A percentile compares a stretch with the other conserved stretches of the same genome.
These are phyloP conservation scores for Esperia sulphurella DNA, from an alignment of 2,888 invertebrate genomes.

Conservation along the genomic window DNA sequence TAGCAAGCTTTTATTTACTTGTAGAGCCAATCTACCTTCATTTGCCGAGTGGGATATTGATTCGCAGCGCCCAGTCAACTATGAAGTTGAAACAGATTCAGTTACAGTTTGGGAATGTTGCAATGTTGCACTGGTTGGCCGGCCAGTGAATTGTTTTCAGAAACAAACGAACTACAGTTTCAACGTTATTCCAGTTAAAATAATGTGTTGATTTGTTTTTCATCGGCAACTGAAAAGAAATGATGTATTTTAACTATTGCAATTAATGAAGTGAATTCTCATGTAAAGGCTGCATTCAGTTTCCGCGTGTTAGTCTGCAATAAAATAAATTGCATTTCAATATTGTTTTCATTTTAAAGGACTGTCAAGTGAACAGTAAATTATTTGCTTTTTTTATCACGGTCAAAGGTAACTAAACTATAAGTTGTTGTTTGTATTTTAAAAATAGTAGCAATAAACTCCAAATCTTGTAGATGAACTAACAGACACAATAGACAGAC, in stretches of 20 bases:
- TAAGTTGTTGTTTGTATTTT: too few species aligned
- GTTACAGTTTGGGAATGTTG: constrained; percentile 46
- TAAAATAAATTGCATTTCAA: too few species aligned
- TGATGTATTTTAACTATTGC: background rate
- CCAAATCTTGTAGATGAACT: too few species aligned
- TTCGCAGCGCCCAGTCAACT: constrained; percentile 44
- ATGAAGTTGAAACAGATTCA: constrained; percentile 58
- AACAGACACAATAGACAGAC: too few species aligned
- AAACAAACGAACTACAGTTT: constrained; percentile 47
- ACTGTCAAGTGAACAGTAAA: too few species aligned
- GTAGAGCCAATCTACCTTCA: constrained; percentile 26
- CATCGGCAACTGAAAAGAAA: background rate
- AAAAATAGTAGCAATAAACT: too few species aligned
- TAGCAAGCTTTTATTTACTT: constrained; percentile 18
- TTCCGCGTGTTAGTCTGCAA: background rate
- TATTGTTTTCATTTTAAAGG: too few species aligned
- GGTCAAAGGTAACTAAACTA: too few species aligned
- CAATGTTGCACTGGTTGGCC: constrained; percentile 3
- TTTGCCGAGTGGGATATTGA: constrained; percentile 46
- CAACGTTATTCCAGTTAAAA: constrained; percentile 33
- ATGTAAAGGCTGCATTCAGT: background rate
- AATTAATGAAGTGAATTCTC: too few species aligned
- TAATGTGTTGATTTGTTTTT: constrained; percentile 36
- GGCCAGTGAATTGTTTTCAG: constrained; percentile 56
- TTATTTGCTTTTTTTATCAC: too few species aligned